Conservation (phyloP, 1,140 invertebrate genomes). For the Drosophila ercepeae region DNA sequence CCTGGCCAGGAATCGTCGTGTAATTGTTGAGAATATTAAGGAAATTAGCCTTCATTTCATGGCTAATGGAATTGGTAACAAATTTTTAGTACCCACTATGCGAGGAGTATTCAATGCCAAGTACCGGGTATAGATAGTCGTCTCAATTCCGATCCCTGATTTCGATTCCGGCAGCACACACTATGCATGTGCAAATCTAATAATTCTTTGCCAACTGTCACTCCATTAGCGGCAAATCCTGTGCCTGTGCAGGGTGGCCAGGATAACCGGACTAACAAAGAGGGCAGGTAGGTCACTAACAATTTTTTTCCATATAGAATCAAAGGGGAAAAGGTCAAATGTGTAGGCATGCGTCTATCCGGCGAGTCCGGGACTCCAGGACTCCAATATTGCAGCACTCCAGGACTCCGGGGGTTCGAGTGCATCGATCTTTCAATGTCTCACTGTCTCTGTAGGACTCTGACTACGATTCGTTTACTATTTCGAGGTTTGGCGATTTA, state of each 20-base stretch:
- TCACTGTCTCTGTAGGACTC: conserved; percentile 17
- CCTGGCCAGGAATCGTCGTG: conserved; percentile 13
- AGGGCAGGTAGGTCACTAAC: not conserved
- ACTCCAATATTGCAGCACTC: too few species aligned
- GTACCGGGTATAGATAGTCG: too few species aligned
- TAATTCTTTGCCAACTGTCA: conserved; percentile 80
- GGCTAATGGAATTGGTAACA: not conserved
- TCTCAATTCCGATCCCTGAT: too few species aligned
- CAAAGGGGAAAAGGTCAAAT: conserved; percentile 11
- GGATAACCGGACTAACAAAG: conserved; percentile 18
- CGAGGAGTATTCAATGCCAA: not conserved
- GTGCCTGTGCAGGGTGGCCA: not conserved
- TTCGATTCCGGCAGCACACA: too few species aligned
- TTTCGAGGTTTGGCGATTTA: conserved; percentile 78
- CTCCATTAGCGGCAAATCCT: conserved; percentile 64
- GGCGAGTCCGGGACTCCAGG: conserved; percentile 1
- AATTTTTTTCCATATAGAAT: not conserved
- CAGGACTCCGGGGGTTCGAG: not conserved
- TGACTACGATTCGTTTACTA: conserved; percentile 12
- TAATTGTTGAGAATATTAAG: conserved; percentile 65
- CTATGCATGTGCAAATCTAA: conserved; percentile 79
- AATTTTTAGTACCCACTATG: not conserved
- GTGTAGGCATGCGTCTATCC: conserved; percentile 18
- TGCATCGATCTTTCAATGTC: conserved; percentile 59
- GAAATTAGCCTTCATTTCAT: conserved; percentile 52